Percentiles rank a stretch among this genome's conserved stretches.
Conservation (phyloP, 1,140 invertebrate genomes). For the Diabrotica undecimpunctata region DNA sequence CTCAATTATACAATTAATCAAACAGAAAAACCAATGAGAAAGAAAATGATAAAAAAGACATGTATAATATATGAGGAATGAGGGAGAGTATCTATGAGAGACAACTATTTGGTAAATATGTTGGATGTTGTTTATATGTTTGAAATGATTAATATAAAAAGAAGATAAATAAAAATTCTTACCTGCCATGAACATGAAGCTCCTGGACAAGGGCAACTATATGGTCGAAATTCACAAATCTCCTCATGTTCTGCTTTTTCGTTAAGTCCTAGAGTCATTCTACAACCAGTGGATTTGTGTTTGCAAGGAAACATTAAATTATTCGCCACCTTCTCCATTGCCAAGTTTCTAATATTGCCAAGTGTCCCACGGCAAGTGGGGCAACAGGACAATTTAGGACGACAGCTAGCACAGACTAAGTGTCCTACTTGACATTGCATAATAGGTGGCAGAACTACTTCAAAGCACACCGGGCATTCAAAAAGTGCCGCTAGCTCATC, state of each 20-base stretch:
- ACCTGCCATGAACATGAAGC: constrained; percentile 99
- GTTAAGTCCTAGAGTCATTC: constrained; percentile 86
- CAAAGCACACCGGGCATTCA: constrained; percentile 99
- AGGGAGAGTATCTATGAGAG: too few relatives aligned
- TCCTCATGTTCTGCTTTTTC: constrained; percentile 99
- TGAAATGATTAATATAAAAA: too few relatives aligned
- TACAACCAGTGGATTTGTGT: constrained; percentile 95
- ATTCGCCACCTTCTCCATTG: constrained; percentile 98
- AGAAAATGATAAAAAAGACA: too few relatives aligned
- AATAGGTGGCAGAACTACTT: constrained; percentile 97
- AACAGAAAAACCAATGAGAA: too few relatives aligned
- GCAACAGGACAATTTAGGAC: constrained; percentile 94
- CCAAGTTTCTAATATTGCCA: constrained; percentile 95
- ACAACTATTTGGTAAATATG: too few relatives aligned
- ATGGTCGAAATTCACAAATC: constrained; percentile 94
- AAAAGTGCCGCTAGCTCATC: constrained; percentile 92
- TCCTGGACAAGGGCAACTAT: constrained; percentile 96
- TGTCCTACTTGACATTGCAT: constrained; percentile 85
- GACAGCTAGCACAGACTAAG: constrained; percentile 89
- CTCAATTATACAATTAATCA: too few relatives aligned
- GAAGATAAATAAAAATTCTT: too few relatives aligned
- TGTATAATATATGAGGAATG: too few relatives aligned
- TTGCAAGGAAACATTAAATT: constrained; percentile 99
- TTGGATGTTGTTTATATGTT: too few relatives aligned
- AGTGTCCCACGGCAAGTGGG: constrained; percentile 96